These are phyloP conservation scores for Poecilia wingei DNA, from an alignment of 2,797 vertebrate species.

Conservation along the genomic window DNA sequence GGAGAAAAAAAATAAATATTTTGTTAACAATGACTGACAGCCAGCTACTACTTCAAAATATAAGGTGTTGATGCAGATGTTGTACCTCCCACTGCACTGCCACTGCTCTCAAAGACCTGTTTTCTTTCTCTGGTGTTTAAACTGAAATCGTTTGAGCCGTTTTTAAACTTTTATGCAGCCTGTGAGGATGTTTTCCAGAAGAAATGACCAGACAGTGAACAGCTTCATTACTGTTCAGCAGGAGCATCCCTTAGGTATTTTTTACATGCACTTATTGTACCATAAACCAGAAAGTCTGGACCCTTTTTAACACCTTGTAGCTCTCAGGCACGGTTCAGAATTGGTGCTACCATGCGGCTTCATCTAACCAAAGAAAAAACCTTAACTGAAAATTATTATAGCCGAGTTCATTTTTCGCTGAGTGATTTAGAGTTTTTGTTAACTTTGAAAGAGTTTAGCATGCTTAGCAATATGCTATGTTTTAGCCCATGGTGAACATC, in stretches of 20 bases:
- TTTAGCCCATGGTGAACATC: too few relatives aligned
- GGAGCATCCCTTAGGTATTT: not conserved
- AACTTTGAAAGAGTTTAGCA: not conserved
- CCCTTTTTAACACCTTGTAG: not conserved
- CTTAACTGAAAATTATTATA: not conserved
- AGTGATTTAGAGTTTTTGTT: not conserved
- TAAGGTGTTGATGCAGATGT: not conserved
- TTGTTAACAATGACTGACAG: not conserved
- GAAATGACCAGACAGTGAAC: not conserved
- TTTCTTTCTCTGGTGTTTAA: not conserved
- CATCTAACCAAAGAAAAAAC: not conserved
- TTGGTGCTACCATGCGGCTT: not conserved
- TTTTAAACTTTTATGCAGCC: not conserved
- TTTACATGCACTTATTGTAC: not conserved
- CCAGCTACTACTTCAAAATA: not conserved
- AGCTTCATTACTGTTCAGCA: not conserved
- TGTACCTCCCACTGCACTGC: not conserved
- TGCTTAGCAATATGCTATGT: too few relatives aligned
- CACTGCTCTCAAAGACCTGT: not conserved
- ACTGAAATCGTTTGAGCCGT: not conserved
- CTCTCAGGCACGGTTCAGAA: not conserved
- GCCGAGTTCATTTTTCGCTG: not conserved
- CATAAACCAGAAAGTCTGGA: not conserved
- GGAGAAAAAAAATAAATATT: not conserved
- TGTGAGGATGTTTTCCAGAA: not conserved